Evolutionary conservation across 2,888 invertebrate species (phyloP).

Genomic region (Apoderus coryli): DNA sequence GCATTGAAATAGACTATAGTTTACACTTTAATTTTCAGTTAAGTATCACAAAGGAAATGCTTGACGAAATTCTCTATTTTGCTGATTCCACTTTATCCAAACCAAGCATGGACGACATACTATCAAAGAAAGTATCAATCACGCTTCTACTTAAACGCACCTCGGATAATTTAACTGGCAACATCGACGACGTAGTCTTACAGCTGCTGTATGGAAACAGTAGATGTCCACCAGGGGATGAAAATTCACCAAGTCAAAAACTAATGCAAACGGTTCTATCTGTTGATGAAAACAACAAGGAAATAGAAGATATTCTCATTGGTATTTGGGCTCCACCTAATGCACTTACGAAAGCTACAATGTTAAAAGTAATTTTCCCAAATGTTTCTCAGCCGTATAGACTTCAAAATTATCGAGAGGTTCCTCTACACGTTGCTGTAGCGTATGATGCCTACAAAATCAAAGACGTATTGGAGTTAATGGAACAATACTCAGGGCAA

Average conservation of each 20-base stretch:
- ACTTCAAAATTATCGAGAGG: constrained; percentile 41
- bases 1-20: too few relatives aligned
- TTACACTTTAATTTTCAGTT: constrained; percentile 17
- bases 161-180: constrained; percentile 21
- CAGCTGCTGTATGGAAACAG: constrained; percentile 27
- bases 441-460: constrained; percentile 56
- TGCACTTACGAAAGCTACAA: constrained; percentile 28
- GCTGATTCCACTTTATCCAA: constrained; percentile 17
- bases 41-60: constrained; percentile 20
- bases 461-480: constrained; percentile 42
- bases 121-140: constrained; percentile 18
- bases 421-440: constrained; percentile 50
- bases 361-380: constrained; percentile 32
- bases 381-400: constrained; percentile 38
- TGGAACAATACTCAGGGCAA: constrained; percentile 35
- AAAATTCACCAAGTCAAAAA: constrained; percentile 21
- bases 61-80: constrained; percentile 29
- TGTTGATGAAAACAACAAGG: constrained; percentile 7
- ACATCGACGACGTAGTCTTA: constrained; percentile 26
- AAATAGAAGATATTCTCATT: constrained; percentile 6
- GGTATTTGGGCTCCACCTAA: constrained; percentile 35
- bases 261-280: constrained; percentile 13
- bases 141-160: constrained; percentile 21
- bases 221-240: constrained; percentile 25
- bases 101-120: constrained; percentile 19